phyloP scores from a whole-genome alignment of 2,113 vertebrate species.

The Solea solea region DNA sequence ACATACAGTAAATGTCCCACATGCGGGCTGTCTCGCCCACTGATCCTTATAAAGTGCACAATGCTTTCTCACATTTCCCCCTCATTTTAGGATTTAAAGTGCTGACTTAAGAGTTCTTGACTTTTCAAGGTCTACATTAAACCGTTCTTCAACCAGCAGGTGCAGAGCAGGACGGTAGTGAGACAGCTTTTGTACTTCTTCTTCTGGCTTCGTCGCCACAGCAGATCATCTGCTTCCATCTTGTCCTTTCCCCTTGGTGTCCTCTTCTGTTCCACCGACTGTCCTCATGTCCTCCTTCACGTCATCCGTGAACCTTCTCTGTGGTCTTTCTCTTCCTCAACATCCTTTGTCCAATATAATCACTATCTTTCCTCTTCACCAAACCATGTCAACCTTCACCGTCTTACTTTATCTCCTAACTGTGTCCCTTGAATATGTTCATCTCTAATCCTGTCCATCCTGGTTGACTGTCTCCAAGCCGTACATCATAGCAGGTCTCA shows the following conservation, averaged over 20 bases:
- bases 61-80: conserved; percentile 32
- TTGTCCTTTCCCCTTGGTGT: background rate
- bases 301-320: too few relatives aligned
- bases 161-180: conserved; percentile 6
- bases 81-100: conserved; percentile 30
- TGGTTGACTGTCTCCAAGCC: too few relatives aligned
- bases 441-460: too few relatives aligned
- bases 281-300: too few relatives aligned
- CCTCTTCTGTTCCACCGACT: background rate
- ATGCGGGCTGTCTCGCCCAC: conserved; percentile 20
- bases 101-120: conserved; percentile 38
- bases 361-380: too few relatives aligned
- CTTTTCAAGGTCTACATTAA: conserved; percentile 53
- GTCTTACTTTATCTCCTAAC: too few relatives aligned
- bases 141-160: conserved; percentile 29
- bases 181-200: background rate
- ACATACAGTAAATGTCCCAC: conserved; percentile 15
- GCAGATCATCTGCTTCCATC: background rate
- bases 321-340: too few relatives aligned
- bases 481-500: too few relatives aligned
- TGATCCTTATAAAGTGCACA: conserved; percentile 45
- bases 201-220: background rate
- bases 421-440: too few relatives aligned
- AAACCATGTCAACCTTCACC: too few relatives aligned
- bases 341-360: too few relatives aligned